Percentiles rank a stretch among this genome's conserved stretches.
phyloP scores from a whole-genome alignment of 2,888 invertebrate species.

The Zygogramma bicolorata region DNA sequence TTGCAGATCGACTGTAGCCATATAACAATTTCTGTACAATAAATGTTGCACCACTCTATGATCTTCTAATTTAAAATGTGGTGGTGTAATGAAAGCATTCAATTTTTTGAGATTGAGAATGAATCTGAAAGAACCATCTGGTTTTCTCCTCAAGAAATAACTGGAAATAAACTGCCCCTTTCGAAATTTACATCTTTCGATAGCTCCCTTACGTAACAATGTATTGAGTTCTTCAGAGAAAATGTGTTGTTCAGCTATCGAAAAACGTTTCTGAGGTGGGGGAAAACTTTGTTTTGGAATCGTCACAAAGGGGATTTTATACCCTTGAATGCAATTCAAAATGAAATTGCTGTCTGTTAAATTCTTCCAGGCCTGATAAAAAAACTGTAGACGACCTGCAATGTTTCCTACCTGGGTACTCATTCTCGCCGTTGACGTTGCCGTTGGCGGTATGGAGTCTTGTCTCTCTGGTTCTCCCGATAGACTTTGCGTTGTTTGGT shows the following conservation, averaged over 20 bases:
- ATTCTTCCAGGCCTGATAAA: no score
- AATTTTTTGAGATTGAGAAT: neutral
- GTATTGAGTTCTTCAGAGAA: neutral
- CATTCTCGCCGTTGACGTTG: neutral
- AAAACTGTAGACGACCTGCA: neutral
- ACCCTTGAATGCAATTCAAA: no score
- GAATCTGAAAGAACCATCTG: slow-evolving; percentile 12
- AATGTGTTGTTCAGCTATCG: neutral
- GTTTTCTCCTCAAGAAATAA: slow-evolving; percentile 25
- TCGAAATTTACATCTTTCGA: neutral
- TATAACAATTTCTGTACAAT: neutral
- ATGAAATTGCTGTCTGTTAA: no score
- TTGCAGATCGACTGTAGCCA: neutral
- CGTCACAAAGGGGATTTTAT: no score
- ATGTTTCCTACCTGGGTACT: neutral
- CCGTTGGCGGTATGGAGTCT: no score
- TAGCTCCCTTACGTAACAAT: slow-evolving; percentile 17
- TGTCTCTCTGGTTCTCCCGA: neutral
- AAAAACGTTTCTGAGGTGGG: neutral
- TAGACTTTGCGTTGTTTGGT: neutral
- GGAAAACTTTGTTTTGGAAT: no score
- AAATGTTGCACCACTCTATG: neutral
- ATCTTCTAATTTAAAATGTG: no score
- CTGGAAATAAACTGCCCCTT: slow-evolving; percentile 22
- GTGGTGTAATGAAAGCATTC: neutral